Percentiles rank a stretch among this genome's conserved stretches.
These are phyloP conservation scores for Clarias magur DNA, from an alignment of 2,113 vertebrate species.

Conservation along the genomic window DNA sequence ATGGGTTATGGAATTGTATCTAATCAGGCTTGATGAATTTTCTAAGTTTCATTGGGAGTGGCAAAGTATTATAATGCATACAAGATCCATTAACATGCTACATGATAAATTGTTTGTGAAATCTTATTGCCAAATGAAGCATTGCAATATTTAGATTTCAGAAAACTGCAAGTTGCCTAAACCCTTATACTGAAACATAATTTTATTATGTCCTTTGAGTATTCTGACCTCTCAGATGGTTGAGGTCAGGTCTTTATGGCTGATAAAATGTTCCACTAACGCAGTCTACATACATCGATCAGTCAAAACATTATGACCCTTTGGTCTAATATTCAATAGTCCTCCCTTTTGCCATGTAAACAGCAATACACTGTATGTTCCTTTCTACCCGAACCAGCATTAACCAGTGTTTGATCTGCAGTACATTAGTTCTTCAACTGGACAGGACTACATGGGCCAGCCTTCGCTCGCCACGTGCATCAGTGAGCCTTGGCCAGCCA, in stretches of 20 bases:
- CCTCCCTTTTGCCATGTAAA: no score
- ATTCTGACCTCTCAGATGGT: background rate
- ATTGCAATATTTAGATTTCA: background rate
- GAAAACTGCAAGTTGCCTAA: background rate
- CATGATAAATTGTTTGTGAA: background rate
- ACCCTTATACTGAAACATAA: background rate
- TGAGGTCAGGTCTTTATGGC: background rate
- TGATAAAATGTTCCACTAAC: background rate
- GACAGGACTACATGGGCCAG: no score
- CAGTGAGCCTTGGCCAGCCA: no score
- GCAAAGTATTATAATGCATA: conserved; percentile 11
- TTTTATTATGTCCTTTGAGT: background rate
- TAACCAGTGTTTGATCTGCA: no score
- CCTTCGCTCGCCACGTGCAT: no score
- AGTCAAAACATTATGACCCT: no score
- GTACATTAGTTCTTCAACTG: no score
- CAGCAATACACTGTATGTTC: no score
- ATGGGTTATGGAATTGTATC: background rate
- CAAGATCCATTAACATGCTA: background rate
- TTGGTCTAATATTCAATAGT: no score
- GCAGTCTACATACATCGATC: background rate
- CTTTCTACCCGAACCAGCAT: no score
- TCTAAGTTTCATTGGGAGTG: conserved; percentile 3
- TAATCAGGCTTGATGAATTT: background rate
- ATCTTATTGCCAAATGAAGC: background rate